A percentile compares a stretch with the other conserved stretches of the same genome.
phyloP scores from a whole-genome alignment of 2,797 vertebrate species.

The Mycteria americana region DNA sequence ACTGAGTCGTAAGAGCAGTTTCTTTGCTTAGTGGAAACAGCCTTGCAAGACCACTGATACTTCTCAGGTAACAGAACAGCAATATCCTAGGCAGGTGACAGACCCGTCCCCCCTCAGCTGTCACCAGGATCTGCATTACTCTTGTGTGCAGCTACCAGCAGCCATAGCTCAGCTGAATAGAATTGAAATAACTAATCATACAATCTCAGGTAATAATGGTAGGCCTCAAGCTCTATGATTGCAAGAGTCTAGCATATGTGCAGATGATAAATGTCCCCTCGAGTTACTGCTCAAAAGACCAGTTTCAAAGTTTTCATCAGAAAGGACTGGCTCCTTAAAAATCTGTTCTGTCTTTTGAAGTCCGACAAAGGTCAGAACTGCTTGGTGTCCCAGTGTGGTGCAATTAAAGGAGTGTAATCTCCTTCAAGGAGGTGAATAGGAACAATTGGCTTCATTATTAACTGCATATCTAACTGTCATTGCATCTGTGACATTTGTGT shows the following conservation, averaged over 20 bases:
- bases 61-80: background rate
- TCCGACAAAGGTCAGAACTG: background rate
- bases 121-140: background rate
- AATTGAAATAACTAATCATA: conserved; percentile 16
- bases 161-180: background rate
- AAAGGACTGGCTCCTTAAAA: background rate
- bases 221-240: background rate
- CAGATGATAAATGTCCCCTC: background rate
- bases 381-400: background rate
- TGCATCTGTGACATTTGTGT: background rate
- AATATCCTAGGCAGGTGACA: background rate
- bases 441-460: background rate
- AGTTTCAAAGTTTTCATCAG: background rate
- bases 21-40: background rate
- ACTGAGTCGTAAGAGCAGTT: background rate
- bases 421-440: background rate
- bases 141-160: background rate
- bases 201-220: background rate
- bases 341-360: background rate
- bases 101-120: background rate
- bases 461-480: background rate
- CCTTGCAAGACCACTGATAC: background rate
- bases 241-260: background rate
- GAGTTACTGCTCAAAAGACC: background rate
- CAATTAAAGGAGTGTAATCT: background rate